Conservation (phyloP, 2,888 invertebrate species). For the Apamea sordens region DNA sequence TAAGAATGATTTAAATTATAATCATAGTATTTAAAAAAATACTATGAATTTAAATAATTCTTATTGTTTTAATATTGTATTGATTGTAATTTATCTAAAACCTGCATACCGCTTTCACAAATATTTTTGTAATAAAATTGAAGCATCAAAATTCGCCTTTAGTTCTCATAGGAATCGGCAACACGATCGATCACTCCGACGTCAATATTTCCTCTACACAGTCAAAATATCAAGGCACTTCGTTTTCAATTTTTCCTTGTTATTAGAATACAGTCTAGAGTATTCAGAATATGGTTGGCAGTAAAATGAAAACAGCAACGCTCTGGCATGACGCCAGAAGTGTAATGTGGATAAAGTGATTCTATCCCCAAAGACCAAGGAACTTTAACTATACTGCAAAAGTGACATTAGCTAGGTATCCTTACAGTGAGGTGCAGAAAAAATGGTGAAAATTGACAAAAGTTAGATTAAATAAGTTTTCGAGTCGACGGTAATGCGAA, state of each 20-base stretch:
- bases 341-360: constrained; percentile 80
- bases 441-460: constrained; percentile 77
- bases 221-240: constrained; percentile 60
- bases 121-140: neutral
- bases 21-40: too few species aligned
- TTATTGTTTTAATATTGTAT: neutral
- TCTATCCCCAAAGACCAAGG: constrained; percentile 74
- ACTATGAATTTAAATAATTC: neutral
- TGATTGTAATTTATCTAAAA: neutral
- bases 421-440: constrained; percentile 46
- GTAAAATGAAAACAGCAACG: constrained; percentile 70
- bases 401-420: constrained; percentile 68
- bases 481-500: constrained; percentile 67
- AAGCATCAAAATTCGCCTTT: neutral
- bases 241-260: constrained; percentile 68
- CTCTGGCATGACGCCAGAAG: constrained; percentile 73
- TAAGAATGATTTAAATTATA: too few species aligned
- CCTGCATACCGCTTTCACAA: neutral
- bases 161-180: neutral
- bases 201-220: constrained; percentile 37
- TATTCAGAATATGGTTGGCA: constrained; percentile 68
- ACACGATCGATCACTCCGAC: constrained; percentile 16
- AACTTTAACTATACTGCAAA: constrained; percentile 72
- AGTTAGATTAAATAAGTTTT: constrained; percentile 84
- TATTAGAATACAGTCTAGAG: constrained; percentile 65